Conservation (phyloP, 2,888 invertebrate genomes). For the Gisinianus flammeolus region DNA sequence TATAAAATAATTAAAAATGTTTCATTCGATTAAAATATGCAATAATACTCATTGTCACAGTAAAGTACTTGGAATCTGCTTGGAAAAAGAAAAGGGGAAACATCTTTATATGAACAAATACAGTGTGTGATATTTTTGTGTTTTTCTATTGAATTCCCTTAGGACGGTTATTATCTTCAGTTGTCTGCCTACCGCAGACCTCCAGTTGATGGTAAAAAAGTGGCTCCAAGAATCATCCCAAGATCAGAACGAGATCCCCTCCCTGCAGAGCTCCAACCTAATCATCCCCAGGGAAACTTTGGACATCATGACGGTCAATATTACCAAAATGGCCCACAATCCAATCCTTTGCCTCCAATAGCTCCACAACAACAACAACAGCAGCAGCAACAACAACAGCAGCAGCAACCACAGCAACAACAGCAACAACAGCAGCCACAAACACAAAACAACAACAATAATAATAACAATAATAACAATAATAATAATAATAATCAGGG, state of each 20-base stretch:
- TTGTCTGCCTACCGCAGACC: slow-evolving; percentile 51
- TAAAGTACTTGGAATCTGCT: too few species aligned
- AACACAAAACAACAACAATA: not conserved
- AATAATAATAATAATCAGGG: not conserved
- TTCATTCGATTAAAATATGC: too few species aligned
- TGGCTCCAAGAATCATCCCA: slow-evolving; percentile 53
- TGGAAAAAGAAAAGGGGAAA: too few species aligned
- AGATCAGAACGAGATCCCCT: slow-evolving; percentile 47
- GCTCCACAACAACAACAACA: not conserved
- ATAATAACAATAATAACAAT: not conserved
- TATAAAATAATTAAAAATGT: too few species aligned
- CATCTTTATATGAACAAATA: too few species aligned
- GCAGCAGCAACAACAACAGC: not conserved
- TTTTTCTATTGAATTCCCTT: too few species aligned
- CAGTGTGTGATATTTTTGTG: too few species aligned
- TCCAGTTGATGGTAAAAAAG: slow-evolving; percentile 49
- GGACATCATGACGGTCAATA: not conserved
- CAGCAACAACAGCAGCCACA: not conserved
- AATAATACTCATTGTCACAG: too few species aligned
- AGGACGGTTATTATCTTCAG: slow-evolving; percentile 54
- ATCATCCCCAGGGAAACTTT: not conserved
- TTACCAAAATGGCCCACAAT: not conserved
- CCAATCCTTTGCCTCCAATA: slow-evolving; percentile 2
- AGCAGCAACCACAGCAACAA: not conserved
- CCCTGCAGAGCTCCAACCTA: slow-evolving; percentile 42